A percentile compares a stretch with the other conserved stretches of the same genome.
Evolutionary conservation across 2,797 vertebrate genomes (phyloP).

Genomic region (Falco columbarius): DNA sequence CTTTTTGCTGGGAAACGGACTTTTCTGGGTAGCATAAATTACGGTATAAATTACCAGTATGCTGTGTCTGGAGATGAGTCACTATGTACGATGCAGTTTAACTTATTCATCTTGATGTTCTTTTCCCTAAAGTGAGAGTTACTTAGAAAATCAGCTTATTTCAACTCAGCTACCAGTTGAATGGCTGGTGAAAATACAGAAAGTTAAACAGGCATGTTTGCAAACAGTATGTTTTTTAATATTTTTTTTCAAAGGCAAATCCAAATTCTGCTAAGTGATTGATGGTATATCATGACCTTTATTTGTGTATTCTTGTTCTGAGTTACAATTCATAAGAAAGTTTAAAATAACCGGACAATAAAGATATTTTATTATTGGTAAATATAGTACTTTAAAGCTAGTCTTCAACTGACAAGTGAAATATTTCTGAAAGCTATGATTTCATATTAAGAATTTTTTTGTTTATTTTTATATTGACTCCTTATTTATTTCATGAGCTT

Average conservation of each 20-base stretch:
- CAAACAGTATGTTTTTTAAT: neutral
- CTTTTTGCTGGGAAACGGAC: neutral
- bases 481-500: neutral
- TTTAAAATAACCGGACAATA: neutral
- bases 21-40: neutral
- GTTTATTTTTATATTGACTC: neutral
- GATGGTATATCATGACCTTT: neutral
- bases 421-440: neutral
- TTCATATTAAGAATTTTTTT: neutral
- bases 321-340: neutral
- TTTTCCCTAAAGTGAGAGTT: neutral
- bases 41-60: neutral
- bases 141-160: neutral
- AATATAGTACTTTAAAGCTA: neutral
- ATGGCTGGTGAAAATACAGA: neutral
- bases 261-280: neutral
- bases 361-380: neutral
- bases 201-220: neutral
- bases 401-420: neutral
- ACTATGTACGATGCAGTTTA: neutral
- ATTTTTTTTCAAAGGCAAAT: neutral
- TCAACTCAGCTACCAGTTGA: neutral
- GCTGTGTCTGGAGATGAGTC: neutral
- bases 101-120: neutral
- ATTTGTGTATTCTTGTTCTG: neutral